Base-by-base conservation (phyloP, 2,888 invertebrate genomes). In the Lepidonotus clava region DNA sequence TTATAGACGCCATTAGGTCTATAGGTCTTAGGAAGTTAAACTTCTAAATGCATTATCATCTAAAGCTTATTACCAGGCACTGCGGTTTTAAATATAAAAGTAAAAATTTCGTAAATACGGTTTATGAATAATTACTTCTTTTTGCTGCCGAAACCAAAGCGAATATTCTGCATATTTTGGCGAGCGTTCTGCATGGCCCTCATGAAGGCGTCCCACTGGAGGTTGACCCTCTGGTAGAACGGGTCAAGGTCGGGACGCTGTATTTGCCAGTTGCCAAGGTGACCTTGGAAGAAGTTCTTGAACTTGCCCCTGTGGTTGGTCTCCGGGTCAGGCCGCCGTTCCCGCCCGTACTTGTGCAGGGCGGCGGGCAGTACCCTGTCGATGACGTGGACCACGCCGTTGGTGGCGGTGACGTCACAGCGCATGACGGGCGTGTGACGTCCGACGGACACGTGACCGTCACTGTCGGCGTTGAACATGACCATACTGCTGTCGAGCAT, bases 341-440 rank as follows among this genome's bases (percentile, higher is more conserved):
- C 66, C 6, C 86, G 28, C 14, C 41, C 53, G 71, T 87, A 87
- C 28, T 80, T 84, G 14, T 56, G 24, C 11, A 87, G n/a, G 2
- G 86, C 86, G 24, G 46, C 84, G 21, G 88, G 95, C 77, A 96
- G 92, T 36, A 96, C 95, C 0, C 95, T 95, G 91, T 96, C 96
- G 88, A 96, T 95, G 24, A 96, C 95, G 92, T 97, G 96, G 40
- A 97, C 93, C 0, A 97, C 96, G 8, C 97, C 97, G 92, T 97
- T 96, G 1, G 96, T 96, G 21, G 96, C 96, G 91, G 96, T 95
- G 21, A 92, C 94, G 92, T 97, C 96, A 36, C 95, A 94, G 87
- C 95, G 95, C 6, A 94, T 92, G 11, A 95, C 92, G n/a, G 90
- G 90, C 11, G 93, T 92, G 36, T 91, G 91, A 8, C 93, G 94